Conservation (phyloP, 2,113 vertebrate species). For the Zapornia atra region DNA sequence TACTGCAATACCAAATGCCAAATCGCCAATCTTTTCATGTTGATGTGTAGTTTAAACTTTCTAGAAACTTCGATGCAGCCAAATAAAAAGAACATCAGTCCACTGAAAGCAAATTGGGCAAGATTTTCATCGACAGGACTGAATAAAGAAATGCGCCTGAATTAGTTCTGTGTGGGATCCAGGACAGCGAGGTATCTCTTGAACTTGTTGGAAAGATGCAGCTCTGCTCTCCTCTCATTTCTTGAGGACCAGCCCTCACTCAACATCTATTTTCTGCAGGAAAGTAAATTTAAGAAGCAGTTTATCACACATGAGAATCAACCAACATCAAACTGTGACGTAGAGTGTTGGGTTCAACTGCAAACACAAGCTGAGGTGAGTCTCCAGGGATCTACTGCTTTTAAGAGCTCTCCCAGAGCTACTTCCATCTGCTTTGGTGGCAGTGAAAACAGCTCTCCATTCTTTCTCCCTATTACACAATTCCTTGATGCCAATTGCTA, state of each 20-base stretch:
- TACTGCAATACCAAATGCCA: not conserved
- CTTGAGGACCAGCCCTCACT: not conserved
- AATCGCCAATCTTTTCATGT: not conserved
- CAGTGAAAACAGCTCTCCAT: fast-evolving
- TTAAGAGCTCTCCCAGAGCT: not conserved
- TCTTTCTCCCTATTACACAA: not conserved
- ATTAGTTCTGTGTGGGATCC: not conserved
- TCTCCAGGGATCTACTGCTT: not conserved
- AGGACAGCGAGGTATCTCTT: not conserved
- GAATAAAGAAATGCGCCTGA: not conserved
- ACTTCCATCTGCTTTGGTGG: not conserved
- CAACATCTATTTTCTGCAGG: not conserved
- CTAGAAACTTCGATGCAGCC: not conserved
- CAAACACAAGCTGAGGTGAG: not conserved
- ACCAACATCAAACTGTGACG: not conserved
- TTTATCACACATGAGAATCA: not conserved
- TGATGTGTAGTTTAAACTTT: not conserved
- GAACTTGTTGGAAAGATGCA: not conserved
- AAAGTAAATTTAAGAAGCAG: not conserved
- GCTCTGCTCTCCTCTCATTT: fast-evolving
- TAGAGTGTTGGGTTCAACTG: not conserved
- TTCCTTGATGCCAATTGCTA: not conserved
- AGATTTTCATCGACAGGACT: not conserved
- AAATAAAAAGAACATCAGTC: not conserved
- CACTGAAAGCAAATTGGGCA: not conserved